phyloP scores from a whole-genome alignment of 2,113 vertebrate genomes.

The Nesogale talazaci region DNA sequence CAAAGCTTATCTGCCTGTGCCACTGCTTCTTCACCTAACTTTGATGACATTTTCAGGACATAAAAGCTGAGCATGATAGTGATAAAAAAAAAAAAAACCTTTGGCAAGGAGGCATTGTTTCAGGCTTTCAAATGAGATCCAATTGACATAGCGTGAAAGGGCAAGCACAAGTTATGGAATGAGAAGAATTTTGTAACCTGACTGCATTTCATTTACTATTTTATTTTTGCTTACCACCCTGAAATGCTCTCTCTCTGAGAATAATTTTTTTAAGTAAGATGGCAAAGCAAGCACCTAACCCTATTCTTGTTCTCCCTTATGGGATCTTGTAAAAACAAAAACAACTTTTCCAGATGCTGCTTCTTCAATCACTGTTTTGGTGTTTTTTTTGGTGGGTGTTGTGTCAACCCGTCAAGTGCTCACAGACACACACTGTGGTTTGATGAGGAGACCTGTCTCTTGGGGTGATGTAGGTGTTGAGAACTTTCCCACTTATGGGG shows the following conservation, averaged over 20 bases:
- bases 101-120: neutral
- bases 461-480: no score
- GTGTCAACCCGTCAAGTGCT: constrained; percentile 55
- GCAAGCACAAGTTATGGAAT: neutral
- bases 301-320: neutral
- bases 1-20: no score
- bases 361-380: constrained; percentile 49
- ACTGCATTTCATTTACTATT: neutral
- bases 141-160: neutral
- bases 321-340: neutral
- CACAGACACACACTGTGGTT: constrained; percentile 39
- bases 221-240: neutral
- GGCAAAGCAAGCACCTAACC: neutral
- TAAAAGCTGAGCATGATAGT: no score
- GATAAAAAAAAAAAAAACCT: no score
- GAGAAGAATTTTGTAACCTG: no score
- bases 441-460: neutral
- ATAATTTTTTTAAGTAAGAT: neutral
- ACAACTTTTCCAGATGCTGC: neutral
- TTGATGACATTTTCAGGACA: no score
- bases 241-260: neutral
- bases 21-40: no score
- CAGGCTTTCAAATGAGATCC: neutral
- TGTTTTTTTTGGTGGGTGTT: constrained; percentile 44
- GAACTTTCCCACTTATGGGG: no score